Evolutionary conservation across 2,888 invertebrate species (phyloP), one percentile per base, ranked within the genome.

Genomic region (Schizaphis graminum): DNA sequence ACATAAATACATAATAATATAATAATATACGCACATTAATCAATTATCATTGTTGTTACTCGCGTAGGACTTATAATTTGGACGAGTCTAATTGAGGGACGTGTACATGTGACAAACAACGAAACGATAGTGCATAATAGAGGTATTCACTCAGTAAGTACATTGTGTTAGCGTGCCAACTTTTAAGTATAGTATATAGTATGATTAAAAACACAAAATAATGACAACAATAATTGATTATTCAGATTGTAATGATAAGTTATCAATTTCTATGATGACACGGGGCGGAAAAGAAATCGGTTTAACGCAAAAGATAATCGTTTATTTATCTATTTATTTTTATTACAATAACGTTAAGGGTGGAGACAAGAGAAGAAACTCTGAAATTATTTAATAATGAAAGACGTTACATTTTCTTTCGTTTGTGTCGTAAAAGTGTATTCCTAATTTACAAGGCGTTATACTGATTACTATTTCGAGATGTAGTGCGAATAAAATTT

Each of bases 331-430:
- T 47, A 47, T 47, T 47, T 53, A 11, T 89, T 92, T 56, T 21
- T 53, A 53, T 53, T 53, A 89, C 53, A 44, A 56, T 11, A 28
- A 3, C 88, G 44, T 26, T 7, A 13, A 26, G 41, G 41, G 41
- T 41, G 26, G 1, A 7, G 44, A 89, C 28, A 24, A 41, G 49
- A 49, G 47, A 88, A 53, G 41, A 89, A 56, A 53, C 67, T 41
- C 16, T 92, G 61, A 87, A 92, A 88, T 92, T 53, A 92, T 88
- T 88, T 92, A 88, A 88, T 92, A 77, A 92, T 67, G 21, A 88
- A 88, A 92, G 53, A 67, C 10, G 41, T 88, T 88, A 53, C 24
- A 7, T n/a, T 61, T 56, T 16, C 44, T 24, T 92, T 92, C 35
- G 44, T 21, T 1, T 7, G 47, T 5, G 35, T 35, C 28, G 61